Evolutionary conservation across 2,888 invertebrate genomes (phyloP), one percentile per base, ranked within the genome.

Genomic region (Andrena marginata): DNA sequence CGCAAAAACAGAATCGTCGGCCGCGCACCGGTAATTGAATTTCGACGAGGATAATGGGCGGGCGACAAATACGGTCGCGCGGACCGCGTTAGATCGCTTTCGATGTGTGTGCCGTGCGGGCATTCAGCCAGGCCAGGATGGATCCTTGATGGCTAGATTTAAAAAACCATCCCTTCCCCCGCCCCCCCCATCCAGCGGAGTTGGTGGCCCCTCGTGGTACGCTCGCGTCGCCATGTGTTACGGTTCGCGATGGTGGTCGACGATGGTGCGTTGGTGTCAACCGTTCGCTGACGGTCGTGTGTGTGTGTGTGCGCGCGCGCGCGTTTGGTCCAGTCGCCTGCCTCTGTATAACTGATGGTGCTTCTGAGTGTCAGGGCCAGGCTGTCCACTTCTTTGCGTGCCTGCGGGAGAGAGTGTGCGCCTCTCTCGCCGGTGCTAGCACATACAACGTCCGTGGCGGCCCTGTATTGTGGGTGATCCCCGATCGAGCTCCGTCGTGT

Each of bases 321-420:
- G 79, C 75, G 73, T 51, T 13, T 68, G 82, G 83, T 87, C 80
- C 89, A 88, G 90, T 90, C 91, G 89, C 81, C 90, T 89, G 91
- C 87, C 91, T 92, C 92, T 91, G 87, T 90, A 92, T 92, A 93
- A 93, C 93, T 91, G 93, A 93, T 93, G 93, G 93, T 93, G 90
- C 93, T 93, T 93, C 92, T 90, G 92, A 92, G 93, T 93, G 93
- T 93, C 93, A 93, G 87, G 87, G 91, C 89, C 93, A 93, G 93
- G 89, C 92, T 91, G 91, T 91, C 91, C 93, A 92, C 92, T 93
- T 93, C 92, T 93, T 93, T 92, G 90, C 90, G 85, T 84, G 77
- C 84, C 74, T 80, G 85, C 88, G 87, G 83, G 70, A 60, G 77
- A 84, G 70, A 60, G 77, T 82, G 84, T 67, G 60, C 56, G 67